Base-by-base conservation (phyloP, 2,888 invertebrate genomes). In the Drosophila phalerata region DNA sequence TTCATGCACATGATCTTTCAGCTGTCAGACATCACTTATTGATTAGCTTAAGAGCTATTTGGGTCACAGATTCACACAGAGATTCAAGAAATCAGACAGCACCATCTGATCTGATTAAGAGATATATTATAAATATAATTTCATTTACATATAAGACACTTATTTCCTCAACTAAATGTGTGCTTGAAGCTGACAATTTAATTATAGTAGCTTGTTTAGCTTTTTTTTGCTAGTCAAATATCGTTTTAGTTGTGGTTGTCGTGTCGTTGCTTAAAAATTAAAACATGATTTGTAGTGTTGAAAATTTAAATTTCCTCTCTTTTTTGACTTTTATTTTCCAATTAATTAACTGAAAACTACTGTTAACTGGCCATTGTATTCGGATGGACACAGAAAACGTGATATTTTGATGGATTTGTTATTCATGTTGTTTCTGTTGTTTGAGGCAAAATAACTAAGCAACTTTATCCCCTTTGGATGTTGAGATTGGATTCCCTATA, bases 301-400 rank as follows among this genome's bases (percentile, higher is more conserved):
- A 52, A 77, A 65, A 66, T 71, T 69, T 61, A 70, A 83, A 69
- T 84, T 81, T 84, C 51, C 19, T 52, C 61, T 42, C 28, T 45
- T 63, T 65, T 45, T 49, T 1, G 38, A 37, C 48, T 40, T 57
- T 72, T 68, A 19, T 53, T 71, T 77, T 63, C 55, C 52, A 85
- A 82, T 85, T 85, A 83, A 88, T 83, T 88, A 88, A 69, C 72
- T 64, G 42, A 63, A 81, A 88, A 79, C 83, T 73, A 79, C 83
- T 85, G 88, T 85, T 83, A 77, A 72, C 83, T 77, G 69, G 60
- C 48, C 55, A 53, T 65, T 61, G 65, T 71, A 40, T 69, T 64
- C 43, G 56, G 55, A 56, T 71, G 70, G 67, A 81, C 75, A 81
- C 28, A 66, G 48, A 84, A 86, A 82, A 70, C 76, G 85, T 82